Conservation (phyloP, 2,888 invertebrate genomes). For the Sarcophaga rosellei region DNA sequence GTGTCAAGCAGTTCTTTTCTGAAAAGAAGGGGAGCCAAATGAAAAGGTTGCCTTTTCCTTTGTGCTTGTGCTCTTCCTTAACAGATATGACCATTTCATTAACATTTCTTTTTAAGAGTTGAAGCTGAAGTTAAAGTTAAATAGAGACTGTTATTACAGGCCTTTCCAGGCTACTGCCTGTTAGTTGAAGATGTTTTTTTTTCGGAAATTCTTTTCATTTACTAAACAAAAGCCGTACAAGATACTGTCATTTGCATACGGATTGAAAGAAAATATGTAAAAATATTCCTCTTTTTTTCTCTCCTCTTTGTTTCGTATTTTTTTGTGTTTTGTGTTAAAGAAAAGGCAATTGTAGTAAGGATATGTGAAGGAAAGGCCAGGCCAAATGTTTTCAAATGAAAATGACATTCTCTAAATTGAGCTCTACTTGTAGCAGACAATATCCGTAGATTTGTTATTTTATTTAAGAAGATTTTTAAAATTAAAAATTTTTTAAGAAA, state of each 20-base stretch:
- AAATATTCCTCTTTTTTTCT: not conserved
- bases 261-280: constrained; percentile 2
- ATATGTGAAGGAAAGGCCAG: not conserved
- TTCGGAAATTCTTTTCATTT: not conserved
- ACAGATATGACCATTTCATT: not conserved
- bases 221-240: not conserved
- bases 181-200: not conserved
- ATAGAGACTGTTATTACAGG: not conserved
- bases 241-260: constrained; percentile 25
- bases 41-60: not conserved
- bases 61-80: not conserved
- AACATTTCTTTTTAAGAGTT: not conserved
- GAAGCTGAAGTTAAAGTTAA: not conserved
- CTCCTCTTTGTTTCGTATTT: not conserved
- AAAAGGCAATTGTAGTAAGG: too few species aligned
- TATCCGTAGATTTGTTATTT: not conserved
- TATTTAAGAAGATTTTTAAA: not conserved
- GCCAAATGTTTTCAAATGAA: constrained; percentile 18
- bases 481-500: too few species aligned
- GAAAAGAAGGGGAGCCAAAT: not conserved
- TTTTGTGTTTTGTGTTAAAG: not conserved
- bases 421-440: not conserved
- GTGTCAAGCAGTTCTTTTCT: not conserved
- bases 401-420: not conserved
- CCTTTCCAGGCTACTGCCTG: not conserved